Base-by-base conservation (phyloP, 2,888 invertebrate species). In the Agrilus cyanescens region DNA sequence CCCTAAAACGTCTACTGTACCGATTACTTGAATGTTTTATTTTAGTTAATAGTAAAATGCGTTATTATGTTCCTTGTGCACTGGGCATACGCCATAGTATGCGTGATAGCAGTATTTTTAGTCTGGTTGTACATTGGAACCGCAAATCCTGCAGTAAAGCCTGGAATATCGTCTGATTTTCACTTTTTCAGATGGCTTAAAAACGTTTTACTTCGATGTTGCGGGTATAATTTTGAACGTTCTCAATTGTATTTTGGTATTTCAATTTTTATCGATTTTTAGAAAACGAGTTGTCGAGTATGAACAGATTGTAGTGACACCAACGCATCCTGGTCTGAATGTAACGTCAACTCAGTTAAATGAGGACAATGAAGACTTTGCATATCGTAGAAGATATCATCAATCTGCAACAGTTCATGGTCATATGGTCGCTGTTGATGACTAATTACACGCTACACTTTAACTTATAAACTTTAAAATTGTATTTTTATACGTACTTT, bases 51-150 rank as follows among this genome's bases (percentile, higher is more conserved):
- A 12, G 70, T 88, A 35, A 95, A 95, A 65, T 60, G 96, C 37
- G 58, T 87, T 16, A 82, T 96, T 45, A 93, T 95, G 88, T 79
- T 96, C 59, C 70, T 93, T 52, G 93, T 96, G 29, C 85, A 95
- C 65, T 95, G 93, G 90, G 80, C 80, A 42, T 95, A 91, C 63
- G 93, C 94, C 16, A 68, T 93, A 34, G 82, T 82, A 15, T 88
- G 88, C 63, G 75, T 95, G 45, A 71, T 76, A 31, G 82, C 83
- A 13, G 80, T 91, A 47, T 82, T 89, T 65, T 68, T 90, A 40
- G 76, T 95, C 46, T 95, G 93, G 85, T 76, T 90, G 59, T 96
- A 96, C 68, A 91, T 96, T 50, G 93, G 94, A 34, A 85, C 88
- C 40, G 89, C 90, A 6, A 94, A 91, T 70, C 95, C 96, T 7